Conservation (phyloP, 1,140 invertebrate genomes). For the Adoxophyes honmai region DNA sequence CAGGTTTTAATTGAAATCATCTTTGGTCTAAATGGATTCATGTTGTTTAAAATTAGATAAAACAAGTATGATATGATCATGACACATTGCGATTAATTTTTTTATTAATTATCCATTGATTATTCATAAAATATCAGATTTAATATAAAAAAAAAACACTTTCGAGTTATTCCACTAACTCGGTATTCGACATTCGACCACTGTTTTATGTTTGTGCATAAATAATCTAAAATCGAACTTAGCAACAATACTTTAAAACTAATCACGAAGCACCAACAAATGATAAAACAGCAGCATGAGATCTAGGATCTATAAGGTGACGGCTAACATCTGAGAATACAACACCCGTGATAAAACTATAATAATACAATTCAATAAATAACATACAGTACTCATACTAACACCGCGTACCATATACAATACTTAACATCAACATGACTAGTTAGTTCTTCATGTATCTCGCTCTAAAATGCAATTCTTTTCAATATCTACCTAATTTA, state of each 20-base stretch:
- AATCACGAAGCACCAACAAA: slow-evolving; percentile 52
- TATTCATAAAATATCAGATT: no score
- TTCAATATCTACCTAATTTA: slow-evolving; percentile 36
- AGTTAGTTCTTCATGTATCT: slow-evolving; percentile 35
- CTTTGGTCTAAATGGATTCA: slow-evolving; percentile 1
- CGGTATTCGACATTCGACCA: no score
- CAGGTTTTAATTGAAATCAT: slow-evolving; percentile 1
- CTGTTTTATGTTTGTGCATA: slow-evolving; percentile 7
- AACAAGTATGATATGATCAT: no score
- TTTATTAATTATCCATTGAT: no score
- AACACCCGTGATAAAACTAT: neutral
- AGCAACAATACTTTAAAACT: slow-evolving; percentile 40
- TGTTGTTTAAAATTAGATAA: neutral
- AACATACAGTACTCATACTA: neutral
- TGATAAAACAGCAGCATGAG: slow-evolving; percentile 22
- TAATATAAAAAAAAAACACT: no score
- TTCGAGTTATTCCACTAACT: no score
- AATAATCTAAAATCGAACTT: slow-evolving; percentile 1
- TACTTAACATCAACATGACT: slow-evolving; percentile 39
- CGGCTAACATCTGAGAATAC: neutral
- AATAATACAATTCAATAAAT: neutral
- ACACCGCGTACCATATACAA: neutral
- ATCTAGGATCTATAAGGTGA: neutral
- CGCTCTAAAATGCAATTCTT: slow-evolving; percentile 41
- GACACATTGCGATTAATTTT: no score